A percentile compares a stretch with the other conserved stretches of the same genome.
Evolutionary conservation across 2,113 vertebrate species (phyloP).

Genomic region (Poecile atricapillus): DNA sequence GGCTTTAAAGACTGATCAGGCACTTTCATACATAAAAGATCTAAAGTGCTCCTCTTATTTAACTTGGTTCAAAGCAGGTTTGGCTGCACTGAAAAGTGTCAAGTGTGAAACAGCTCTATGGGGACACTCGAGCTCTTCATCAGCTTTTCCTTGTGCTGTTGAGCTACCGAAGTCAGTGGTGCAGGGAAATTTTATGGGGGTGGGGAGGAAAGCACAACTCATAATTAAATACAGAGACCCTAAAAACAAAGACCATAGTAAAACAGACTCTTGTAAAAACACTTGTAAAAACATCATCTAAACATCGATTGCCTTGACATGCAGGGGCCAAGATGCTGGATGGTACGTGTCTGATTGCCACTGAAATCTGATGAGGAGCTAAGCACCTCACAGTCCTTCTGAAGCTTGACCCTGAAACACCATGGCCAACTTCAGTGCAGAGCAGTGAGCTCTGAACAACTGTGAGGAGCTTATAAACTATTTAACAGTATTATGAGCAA

Average conservation of each 20-base stretch:
- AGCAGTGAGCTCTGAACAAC: background rate
- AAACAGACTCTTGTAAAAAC: conserved; percentile 20
- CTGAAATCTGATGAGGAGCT: conserved; percentile 16
- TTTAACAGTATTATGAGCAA: background rate
- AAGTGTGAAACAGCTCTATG: background rate
- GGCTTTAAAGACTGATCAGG: background rate
- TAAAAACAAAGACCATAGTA: background rate
- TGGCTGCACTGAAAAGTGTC: background rate
- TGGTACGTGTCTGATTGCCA: background rate
- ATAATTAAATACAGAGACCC: background rate
- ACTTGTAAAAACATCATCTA: conserved; percentile 1
- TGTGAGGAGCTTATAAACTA: background rate
- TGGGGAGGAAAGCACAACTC: background rate
- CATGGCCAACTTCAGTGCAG: background rate
- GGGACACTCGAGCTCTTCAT: background rate
- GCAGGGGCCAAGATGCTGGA: background rate
- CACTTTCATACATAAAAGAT: background rate
- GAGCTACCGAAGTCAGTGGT: background rate
- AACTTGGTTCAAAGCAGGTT: background rate
- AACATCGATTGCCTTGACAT: background rate
- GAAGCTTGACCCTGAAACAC: background rate
- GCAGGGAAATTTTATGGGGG: background rate
- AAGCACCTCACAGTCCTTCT: background rate
- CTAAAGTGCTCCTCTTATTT: background rate
- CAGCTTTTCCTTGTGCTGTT: background rate